Evolutionary conservation across 2,113 vertebrate genomes (phyloP).

Genomic region (Vulpes ferrilata): DNA sequence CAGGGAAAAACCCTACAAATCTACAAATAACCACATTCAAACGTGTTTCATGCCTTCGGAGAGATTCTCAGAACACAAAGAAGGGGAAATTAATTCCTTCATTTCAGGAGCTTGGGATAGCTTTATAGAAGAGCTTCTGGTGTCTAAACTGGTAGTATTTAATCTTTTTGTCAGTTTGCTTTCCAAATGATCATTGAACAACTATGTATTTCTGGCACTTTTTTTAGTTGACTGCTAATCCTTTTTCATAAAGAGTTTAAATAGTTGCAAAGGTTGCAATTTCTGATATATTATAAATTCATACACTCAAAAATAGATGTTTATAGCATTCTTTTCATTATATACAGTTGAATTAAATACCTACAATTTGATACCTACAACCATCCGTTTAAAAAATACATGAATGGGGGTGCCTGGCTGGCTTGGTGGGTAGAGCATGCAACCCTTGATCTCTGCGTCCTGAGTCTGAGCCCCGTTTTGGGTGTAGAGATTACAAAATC

Average conservation of each 20-base stretch:
- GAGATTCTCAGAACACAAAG: slow-evolving; percentile 27
- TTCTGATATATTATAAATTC: slow-evolving; percentile 10
- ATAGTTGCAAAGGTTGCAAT: slow-evolving; percentile 29
- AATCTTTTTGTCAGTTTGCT: neutral
- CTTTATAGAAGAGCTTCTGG: neutral
- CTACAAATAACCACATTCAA: neutral
- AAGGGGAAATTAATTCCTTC: slow-evolving; percentile 10
- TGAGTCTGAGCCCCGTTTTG: neutral
- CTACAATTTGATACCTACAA: slow-evolving; percentile 49
- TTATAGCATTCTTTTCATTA: slow-evolving; percentile 45
- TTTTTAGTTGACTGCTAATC: slow-evolving; percentile 21
- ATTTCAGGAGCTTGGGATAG: neutral
- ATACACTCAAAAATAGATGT: slow-evolving; percentile 15
- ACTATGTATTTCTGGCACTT: neutral
- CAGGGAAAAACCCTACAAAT: neutral
- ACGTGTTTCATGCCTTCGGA: neutral
- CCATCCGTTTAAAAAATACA: slow-evolving; percentile 54
- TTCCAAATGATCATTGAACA: neutral
- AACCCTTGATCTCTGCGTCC: neutral
- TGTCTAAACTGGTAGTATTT: neutral
- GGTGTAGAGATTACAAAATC: neutral
- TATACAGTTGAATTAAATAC: slow-evolving; percentile 40
- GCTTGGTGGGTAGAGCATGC: neutral
- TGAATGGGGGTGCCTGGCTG: neutral
- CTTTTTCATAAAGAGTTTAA: slow-evolving; percentile 42